Evolutionary conservation across 2,888 invertebrate species (phyloP), one percentile per base, ranked within the genome.

Genomic region (Sarcophaga carnaria): DNA sequence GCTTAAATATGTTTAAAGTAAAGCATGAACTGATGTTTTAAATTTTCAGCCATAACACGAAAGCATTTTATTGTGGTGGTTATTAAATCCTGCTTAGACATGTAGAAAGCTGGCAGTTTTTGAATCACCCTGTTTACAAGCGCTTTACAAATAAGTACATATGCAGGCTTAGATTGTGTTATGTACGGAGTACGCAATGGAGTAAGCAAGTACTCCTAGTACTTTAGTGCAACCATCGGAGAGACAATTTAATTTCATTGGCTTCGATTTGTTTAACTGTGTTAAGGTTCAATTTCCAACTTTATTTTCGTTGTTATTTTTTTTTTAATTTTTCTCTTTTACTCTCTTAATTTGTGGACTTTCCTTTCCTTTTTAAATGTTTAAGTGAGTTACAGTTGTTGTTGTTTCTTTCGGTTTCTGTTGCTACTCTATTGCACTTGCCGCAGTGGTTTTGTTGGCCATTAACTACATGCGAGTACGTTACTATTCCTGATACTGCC

Each of bases 221-320:
- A 25, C 63, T 66, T 20, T 45, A 59, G 25, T 37, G 10, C 27
- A 27, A 27, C 27, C 27, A 14, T 0, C 70, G 69, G 78, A 62
- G 81, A 70, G 81, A 87, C 87, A 84, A 84, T 87, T 84, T 87
- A 81, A 87, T 87, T 87, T 84, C 86, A 81, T 86, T 86, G 75
- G 80, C 83, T 86, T 86, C 83, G 83, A 87, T 84, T 87, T 87
- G 87, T 72, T 81, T 75, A 81, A 87, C 81, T 78, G 83, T 78
- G 83, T 78, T 86, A 86, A 72, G 77, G 59, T 86, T 86, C 72
- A 37, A 37, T 37, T 2, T 37, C 2, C 10, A 37, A 6, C 3
- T 27, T 27, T 27, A 1, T 22, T 27, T 5, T 27, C 3, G 49
- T 49, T 12, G 49, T 49, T 49, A 0, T 49, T 12, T 12, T 54